phyloP scores from a whole-genome alignment of 2,888 invertebrate genomes.

The Spodoptera exigua region DNA sequence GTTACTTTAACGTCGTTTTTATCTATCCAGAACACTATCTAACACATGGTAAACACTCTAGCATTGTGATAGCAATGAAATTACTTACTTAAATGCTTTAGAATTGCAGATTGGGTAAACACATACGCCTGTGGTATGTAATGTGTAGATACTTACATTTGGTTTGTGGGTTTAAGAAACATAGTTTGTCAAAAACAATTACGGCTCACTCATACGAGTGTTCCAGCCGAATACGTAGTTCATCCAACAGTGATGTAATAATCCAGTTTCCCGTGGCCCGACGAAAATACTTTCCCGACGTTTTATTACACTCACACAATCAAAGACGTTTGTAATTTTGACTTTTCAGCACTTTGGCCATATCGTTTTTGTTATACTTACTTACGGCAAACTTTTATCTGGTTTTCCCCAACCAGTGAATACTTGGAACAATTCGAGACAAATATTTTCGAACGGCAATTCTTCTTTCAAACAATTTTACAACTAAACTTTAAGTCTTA shows the following conservation, averaged over 20 bases:
- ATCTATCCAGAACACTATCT: no score
- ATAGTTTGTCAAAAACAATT: slow-evolving; percentile 32
- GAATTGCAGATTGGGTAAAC: slow-evolving; percentile 25
- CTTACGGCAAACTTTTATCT: slow-evolving; percentile 41
- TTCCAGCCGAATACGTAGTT: slow-evolving; percentile 9
- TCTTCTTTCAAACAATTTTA: slow-evolving; percentile 30
- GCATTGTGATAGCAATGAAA: no score
- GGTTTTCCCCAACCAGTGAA: slow-evolving; percentile 21
- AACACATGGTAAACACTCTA: no score
- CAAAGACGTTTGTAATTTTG: slow-evolving; percentile 49
- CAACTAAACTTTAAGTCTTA: slow-evolving; percentile 15
- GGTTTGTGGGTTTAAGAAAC: no score
- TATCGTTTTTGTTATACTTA: slow-evolving; percentile 26
- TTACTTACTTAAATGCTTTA: slow-evolving; percentile 13
- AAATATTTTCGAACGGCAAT: slow-evolving; percentile 29
- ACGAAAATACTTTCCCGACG: slow-evolving; percentile 49
- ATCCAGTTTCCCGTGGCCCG: slow-evolving; percentile 30
- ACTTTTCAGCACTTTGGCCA: slow-evolving; percentile 45
- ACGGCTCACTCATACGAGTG: slow-evolving; percentile 10
- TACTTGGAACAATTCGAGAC: slow-evolving; percentile 28
- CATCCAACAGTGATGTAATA: slow-evolving; percentile 46
- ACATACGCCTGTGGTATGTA: slow-evolving; percentile 20
- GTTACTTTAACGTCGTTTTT: no score
- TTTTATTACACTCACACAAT: slow-evolving; percentile 55
- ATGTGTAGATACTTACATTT: no score